A percentile compares a stretch with the other conserved stretches of the same genome.
These are phyloP conservation scores for Glyphotaelius pellucidus DNA, from an alignment of 2,888 invertebrate genomes.

Conservation along the genomic window DNA sequence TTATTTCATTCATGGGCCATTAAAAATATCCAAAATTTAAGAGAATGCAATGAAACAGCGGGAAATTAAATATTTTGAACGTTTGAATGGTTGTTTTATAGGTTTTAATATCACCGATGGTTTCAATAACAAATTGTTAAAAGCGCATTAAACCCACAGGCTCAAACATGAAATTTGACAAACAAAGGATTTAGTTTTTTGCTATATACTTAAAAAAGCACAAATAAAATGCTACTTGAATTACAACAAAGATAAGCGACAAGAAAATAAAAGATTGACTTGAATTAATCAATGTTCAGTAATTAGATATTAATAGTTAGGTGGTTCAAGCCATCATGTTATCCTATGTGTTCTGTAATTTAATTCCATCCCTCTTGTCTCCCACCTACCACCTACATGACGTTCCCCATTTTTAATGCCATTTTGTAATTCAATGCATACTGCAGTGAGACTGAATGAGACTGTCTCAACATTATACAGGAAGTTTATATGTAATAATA, in stretches of 20 bases:
- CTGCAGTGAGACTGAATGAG: too few relatives aligned
- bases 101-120: neutral
- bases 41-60: slow-evolving; percentile 13
- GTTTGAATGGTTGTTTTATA: neutral
- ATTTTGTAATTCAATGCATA: too few relatives aligned
- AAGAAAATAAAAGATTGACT: neutral
- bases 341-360: too few relatives aligned
- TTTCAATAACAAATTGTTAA: neutral
- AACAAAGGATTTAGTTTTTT: neutral
- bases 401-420: too few relatives aligned
- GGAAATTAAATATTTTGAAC: neutral
- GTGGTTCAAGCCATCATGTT: too few relatives aligned
- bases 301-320: too few relatives aligned
- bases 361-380: too few relatives aligned
- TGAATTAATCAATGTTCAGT: too few relatives aligned
- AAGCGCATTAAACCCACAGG: neutral
- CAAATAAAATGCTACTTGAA: neutral
- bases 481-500: too few relatives aligned
- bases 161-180: neutral
- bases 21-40: neutral
- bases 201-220: neutral
- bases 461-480: too few relatives aligned
- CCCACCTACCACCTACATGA: too few relatives aligned
- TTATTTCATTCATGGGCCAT: slow-evolving; percentile 8
- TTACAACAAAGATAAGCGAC: too few relatives aligned